A percentile compares a stretch with the other conserved stretches of the same genome.
These are phyloP conservation scores for Centropyge bicolor DNA, from an alignment of 2,797 vertebrate species.

Conservation along the genomic window DNA sequence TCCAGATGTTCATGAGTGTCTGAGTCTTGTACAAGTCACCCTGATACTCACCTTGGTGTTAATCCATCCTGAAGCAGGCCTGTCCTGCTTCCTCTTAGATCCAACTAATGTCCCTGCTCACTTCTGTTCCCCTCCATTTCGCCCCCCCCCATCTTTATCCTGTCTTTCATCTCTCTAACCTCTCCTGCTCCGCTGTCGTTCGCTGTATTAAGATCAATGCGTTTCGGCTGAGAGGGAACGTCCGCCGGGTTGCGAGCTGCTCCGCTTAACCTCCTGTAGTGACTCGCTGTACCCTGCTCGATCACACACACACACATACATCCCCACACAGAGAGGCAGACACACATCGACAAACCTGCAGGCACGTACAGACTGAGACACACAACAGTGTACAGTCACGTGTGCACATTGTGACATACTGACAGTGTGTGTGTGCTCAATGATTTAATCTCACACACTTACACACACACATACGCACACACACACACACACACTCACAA, in stretches of 20 bases:
- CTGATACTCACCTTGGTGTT: slow-evolving; percentile 34
- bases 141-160: slow-evolving; percentile 25
- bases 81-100: slow-evolving; percentile 42
- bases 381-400: background rate
- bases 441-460: slow-evolving; percentile 50
- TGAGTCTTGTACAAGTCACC: slow-evolving; percentile 19
- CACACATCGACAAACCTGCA: slow-evolving; percentile 5
- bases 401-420: slow-evolving; percentile 22
- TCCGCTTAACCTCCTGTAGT: slow-evolving; percentile 60
- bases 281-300: slow-evolving; percentile 6
- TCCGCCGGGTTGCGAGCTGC: slow-evolving; percentile 30
- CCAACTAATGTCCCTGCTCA: slow-evolving; percentile 39
- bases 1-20: background rate
- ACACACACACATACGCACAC: slow-evolving; percentile 37
- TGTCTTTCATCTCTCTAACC: slow-evolving; percentile 52
- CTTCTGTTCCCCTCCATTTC: slow-evolving; percentile 52
- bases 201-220: slow-evolving; percentile 72
- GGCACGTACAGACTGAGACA: slow-evolving; percentile 5
- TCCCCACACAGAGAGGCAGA: slow-evolving; percentile 10
- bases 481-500: slow-evolving; percentile 34
- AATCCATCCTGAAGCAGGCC: slow-evolving; percentile 45
- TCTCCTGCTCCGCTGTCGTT: slow-evolving; percentile 25
- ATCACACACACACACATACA: slow-evolving; percentile 16
- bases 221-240: slow-evolving; percentile 35
- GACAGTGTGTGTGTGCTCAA: slow-evolving; percentile 24